Evolutionary conservation across 2,797 vertebrate genomes (phyloP), one percentile per base, ranked within the genome.

Genomic region (Pagetopsis macropterus): DNA sequence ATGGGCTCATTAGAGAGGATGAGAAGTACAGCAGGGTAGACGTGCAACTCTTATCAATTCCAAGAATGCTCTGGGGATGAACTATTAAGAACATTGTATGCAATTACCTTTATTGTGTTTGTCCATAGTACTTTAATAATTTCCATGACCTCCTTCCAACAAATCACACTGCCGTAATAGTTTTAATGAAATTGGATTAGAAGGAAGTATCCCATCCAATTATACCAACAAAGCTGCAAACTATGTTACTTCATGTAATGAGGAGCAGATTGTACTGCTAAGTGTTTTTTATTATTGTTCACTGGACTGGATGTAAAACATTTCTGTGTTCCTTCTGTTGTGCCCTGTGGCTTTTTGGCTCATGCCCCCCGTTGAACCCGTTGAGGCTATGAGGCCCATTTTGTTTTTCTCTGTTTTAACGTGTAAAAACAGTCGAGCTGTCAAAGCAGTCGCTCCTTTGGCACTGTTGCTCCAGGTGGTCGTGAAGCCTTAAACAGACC

Each of bases 391-490:
- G 75, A 71, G 82, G 86, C 77, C 77, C 71, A 65, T 82, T 46
- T 78, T 87, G 73, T 84, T 82, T 89, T 81, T 83, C 78, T 68
- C 59, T 82, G 78, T 87, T 90, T 87, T 76, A 86, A 81, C 76
- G 76, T 68, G 44, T 67, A 88, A 87, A 88, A 92, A 89, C 89
- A 88, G 63, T 71, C 44, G 65, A 83, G 86, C 57, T 31, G 61
- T 83, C 64, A 27, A 61, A 60, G 81, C 40, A 46, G 75, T 79
- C 12, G 27, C 78, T 65, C 74, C 67, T 71, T 56, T 56, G 63
- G 82, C 77, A 82, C 52, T 11, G 58, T 78, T 68, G 69, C 85
- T 60, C 63, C 80, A 78, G 75, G 82, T 55, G 59, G 81, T 49
- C 65, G 10, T 70, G 37, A 75, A 81, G 82, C 63, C 78, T 86